These are phyloP conservation scores for Champsocephalus gunnari DNA, from an alignment of 2,797 vertebrate genomes.

Conservation along the genomic window DNA sequence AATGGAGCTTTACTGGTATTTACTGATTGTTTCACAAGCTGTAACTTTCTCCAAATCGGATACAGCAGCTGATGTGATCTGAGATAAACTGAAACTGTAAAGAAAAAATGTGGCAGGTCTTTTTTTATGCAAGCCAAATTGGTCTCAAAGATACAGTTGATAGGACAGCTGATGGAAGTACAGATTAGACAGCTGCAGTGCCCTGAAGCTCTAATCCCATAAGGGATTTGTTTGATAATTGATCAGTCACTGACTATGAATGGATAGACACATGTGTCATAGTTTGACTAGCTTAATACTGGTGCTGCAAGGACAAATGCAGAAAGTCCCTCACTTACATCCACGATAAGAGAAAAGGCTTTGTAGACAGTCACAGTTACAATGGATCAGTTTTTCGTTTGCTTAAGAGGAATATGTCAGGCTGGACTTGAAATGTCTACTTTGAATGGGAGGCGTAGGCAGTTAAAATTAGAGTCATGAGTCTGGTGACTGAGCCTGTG, in stretches of 20 bases:
- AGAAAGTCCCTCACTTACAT: conserved; percentile 17
- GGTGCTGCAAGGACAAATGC: background rate
- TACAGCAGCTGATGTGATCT: conserved; percentile 25
- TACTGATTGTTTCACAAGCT: conserved; percentile 35
- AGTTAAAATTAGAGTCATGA: conserved; percentile 57
- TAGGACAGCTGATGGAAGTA: background rate
- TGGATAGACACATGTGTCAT: background rate
- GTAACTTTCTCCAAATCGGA: conserved; percentile 13
- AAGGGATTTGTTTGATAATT: conserved; percentile 9
- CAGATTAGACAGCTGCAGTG: conserved; percentile 15
- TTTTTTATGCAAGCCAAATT: conserved; percentile 9
- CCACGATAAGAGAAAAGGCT: conserved; percentile 13
- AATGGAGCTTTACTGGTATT: conserved; percentile 18
- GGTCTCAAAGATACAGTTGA: background rate
- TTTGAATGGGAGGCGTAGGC: conserved; percentile 19
- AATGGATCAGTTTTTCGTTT: conserved; percentile 24
- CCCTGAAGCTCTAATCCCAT: background rate
- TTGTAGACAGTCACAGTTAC: conserved; percentile 14
- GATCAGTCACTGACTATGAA: background rate
- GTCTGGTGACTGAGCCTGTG: conserved; percentile 15
- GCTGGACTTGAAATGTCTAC: conserved; percentile 50
- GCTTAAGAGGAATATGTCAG: conserved; percentile 33
- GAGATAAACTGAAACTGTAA: conserved; percentile 14
- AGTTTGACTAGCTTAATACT: background rate
- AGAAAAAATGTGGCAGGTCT: background rate